These are phyloP conservation scores for Otus sunia DNA, from an alignment of 2,113 vertebrate species.

Conservation along the genomic window DNA sequence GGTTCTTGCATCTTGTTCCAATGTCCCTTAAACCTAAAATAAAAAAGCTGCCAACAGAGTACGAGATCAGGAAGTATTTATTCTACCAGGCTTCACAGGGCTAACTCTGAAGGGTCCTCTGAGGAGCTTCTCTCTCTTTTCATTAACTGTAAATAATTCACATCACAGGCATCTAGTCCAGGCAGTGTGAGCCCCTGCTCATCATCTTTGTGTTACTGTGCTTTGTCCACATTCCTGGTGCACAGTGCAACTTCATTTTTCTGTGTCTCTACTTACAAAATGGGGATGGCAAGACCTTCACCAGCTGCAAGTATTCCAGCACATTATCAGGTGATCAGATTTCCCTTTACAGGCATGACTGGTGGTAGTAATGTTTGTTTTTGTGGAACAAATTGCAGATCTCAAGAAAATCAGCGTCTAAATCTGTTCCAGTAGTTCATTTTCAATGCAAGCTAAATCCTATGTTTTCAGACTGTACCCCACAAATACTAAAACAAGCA, in stretches of 20 bases:
- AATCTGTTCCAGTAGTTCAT: conserved; percentile 30
- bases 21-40: neutral
- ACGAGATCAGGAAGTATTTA: neutral
- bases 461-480: conserved; percentile 8
- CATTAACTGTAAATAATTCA: neutral
- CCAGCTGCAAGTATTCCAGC: neutral
- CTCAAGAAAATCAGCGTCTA: conserved; percentile 6
- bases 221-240: neutral
- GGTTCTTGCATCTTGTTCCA: neutral
- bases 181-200: neutral
- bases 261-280: neutral
- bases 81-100: neutral
- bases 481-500: conserved; percentile 43
- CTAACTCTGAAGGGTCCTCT: neutral
- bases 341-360: neutral
- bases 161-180: neutral
- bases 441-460: conserved; percentile 38
- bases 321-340: neutral
- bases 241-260: neutral
- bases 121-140: neutral
- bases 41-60: neutral
- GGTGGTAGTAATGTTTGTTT: neutral
- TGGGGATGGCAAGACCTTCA: neutral
- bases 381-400: neutral
- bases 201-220: neutral